phyloP scores from a whole-genome alignment of 2,888 invertebrate species.

The Archips xylosteana region DNA sequence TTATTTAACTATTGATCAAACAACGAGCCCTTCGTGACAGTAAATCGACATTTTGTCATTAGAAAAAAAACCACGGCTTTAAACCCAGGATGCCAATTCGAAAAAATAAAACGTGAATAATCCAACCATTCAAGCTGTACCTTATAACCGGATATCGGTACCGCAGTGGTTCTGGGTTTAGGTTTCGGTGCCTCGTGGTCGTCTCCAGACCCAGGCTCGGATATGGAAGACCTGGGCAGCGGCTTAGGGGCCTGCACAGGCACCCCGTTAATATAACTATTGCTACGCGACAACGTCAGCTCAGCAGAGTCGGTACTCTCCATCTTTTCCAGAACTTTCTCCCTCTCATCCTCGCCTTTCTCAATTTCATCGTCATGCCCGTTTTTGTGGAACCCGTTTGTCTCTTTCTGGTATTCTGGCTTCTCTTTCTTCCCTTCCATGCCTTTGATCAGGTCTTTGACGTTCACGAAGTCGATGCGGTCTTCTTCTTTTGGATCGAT shows the following conservation, averaged over 20 bases:
- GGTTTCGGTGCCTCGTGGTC: conserved; percentile 84
- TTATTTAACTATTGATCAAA: too few relatives aligned
- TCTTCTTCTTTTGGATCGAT: conserved; percentile 77
- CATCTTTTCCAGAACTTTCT: conserved; percentile 38
- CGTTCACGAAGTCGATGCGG: conserved; percentile 83
- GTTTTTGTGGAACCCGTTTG: conserved; percentile 74
- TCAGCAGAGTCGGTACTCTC: conserved; percentile 57
- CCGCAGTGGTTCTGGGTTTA: conserved; percentile 89
- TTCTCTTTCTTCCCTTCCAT: conserved; percentile 82
- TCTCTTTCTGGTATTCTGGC: conserved; percentile 56
- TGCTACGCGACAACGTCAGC: conserved; percentile 69
- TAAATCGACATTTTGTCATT: too few relatives aligned
- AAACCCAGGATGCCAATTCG: neutral
- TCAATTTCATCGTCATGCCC: conserved; percentile 54
- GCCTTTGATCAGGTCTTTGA: conserved; percentile 87
- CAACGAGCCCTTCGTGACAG: too few relatives aligned
- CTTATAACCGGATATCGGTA: conserved; percentile 91
- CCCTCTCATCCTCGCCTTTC: conserved; percentile 49
- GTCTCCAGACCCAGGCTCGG: conserved; percentile 86
- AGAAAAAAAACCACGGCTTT: conserved; percentile 38
- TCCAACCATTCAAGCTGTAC: conserved; percentile 71
- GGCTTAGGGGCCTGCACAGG: conserved; percentile 89
- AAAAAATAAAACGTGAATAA: conserved; percentile 28
- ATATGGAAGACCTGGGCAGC: conserved; percentile 91
- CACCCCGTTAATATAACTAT: conserved; percentile 73